Evolutionary conservation across 2,888 invertebrate species (phyloP).

Genomic region (Bugulina stolonifera): DNA sequence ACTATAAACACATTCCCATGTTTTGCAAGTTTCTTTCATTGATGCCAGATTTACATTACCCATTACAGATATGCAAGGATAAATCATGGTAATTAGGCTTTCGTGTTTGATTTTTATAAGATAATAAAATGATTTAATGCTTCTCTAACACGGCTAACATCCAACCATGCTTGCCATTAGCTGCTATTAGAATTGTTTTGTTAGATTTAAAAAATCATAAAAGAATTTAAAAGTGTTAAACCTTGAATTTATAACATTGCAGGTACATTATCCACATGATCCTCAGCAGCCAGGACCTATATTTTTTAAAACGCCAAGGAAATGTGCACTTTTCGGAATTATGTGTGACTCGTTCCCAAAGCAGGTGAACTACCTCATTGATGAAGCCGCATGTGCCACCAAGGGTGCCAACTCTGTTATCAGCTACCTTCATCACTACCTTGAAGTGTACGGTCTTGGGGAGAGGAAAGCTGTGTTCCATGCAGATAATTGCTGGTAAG

Average conservation of each 20-base stretch:
- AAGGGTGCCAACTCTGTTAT: constrained; percentile 33
- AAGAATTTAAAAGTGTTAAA: neutral
- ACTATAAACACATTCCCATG: neutral
- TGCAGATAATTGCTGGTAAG: constrained; percentile 32
- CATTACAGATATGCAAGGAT: neutral
- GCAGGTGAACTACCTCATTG: constrained; percentile 33
- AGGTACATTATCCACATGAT: constrained; percentile 33
- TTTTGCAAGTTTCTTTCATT: neutral
- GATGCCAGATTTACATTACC: too few relatives aligned
- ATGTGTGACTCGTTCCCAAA: constrained; percentile 29
- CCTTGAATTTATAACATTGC: constrained; percentile 10
- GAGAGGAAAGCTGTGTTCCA: constrained; percentile 30
- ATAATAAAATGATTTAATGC: too few relatives aligned
- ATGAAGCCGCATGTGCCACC: constrained; percentile 30
- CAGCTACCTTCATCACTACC: constrained; percentile 31
- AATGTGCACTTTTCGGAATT: constrained; percentile 34
- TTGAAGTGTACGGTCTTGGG: constrained; percentile 31
- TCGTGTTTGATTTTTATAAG: too few relatives aligned
- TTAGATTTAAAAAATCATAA: neutral
- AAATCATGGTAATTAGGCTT: neutral
- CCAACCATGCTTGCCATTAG: too few relatives aligned
- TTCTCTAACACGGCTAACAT: too few relatives aligned
- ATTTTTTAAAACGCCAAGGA: constrained; percentile 34
- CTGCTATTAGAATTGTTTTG: too few relatives aligned
- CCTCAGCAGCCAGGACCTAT: constrained; percentile 35